Conservation (phyloP, 2,113 vertebrate genomes). For the Nansenia antarctica region DNA sequence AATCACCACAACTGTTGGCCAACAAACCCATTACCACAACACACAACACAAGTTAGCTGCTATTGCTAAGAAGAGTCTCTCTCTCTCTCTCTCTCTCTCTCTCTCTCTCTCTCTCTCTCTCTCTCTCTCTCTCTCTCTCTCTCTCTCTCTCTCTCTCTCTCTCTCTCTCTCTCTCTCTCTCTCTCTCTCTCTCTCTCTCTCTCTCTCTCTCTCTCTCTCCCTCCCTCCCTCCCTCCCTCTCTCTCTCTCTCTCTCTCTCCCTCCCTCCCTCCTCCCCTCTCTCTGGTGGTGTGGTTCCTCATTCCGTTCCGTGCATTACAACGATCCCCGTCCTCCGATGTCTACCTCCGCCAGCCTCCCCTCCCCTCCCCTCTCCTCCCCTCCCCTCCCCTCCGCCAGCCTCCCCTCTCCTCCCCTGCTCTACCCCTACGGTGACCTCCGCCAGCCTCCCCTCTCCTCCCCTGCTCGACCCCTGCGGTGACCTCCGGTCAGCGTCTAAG, state of each 20-base stretch:
- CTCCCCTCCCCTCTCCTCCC: too few species aligned
- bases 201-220: not conserved
- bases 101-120: conserved; percentile 11
- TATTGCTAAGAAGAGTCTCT: too few species aligned
- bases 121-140: conserved; percentile 14
- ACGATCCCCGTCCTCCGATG: too few species aligned
- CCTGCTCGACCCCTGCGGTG: too few species aligned
- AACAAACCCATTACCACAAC: not conserved
- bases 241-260: not conserved
- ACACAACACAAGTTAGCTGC: not conserved
- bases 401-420: too few species aligned
- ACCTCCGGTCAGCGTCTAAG: too few species aligned
- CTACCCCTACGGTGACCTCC: not conserved
- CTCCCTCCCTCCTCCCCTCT: not conserved
- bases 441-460: too few species aligned
- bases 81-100: conserved; percentile 9
- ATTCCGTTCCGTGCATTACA: too few species aligned
- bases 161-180: not conserved
- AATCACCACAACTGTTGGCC: conserved; percentile 10
- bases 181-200: not conserved
- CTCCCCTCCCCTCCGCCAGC: too few species aligned
- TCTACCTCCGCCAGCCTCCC: too few species aligned
- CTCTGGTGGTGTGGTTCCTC: too few species aligned
- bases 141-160: conserved; percentile 4
- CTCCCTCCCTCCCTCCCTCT: not conserved